phyloP scores from a whole-genome alignment of 1,140 invertebrate genomes.

The Sesamia nonagrioides region DNA sequence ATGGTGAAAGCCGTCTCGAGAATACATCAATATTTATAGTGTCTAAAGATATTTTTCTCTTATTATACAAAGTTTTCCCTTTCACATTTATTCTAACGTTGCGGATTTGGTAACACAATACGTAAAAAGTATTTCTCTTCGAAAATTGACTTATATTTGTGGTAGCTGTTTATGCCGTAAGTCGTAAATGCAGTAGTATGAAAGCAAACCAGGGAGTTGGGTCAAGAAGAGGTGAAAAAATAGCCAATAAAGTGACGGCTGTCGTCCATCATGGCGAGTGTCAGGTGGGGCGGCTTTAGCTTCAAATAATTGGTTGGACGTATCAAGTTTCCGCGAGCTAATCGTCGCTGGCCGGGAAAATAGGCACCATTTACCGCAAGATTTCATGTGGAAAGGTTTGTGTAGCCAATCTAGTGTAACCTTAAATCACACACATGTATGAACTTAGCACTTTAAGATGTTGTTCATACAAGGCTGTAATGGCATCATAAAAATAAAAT shows the following conservation, averaged over 20 bases:
- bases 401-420: constrained; percentile 17
- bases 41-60: constrained; percentile 52
- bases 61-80: constrained; percentile 52
- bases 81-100: constrained; percentile 44
- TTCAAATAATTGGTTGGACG: constrained; percentile 71
- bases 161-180: constrained; percentile 20
- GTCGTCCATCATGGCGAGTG: constrained; percentile 73
- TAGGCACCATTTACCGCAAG: background rate
- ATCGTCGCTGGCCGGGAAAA: constrained; percentile 54
- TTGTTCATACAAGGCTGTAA: background rate
- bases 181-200: constrained; percentile 50
- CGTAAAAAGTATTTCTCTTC: constrained; percentile 40
- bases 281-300: constrained; percentile 57
- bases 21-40: constrained; percentile 62
- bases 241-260: constrained; percentile 63
- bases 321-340: constrained; percentile 54
- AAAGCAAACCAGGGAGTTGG: constrained; percentile 55
- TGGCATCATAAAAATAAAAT: constrained; percentile 11
- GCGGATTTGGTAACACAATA: constrained; percentile 36
- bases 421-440: constrained; percentile 8
- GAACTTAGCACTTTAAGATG: constrained; percentile 4
- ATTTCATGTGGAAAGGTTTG: constrained; percentile 30
- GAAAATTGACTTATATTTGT: constrained; percentile 45
- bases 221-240: constrained; percentile 59
- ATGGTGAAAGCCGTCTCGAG: constrained; percentile 55